Evolutionary conservation across 2,113 vertebrate genomes (phyloP), one percentile per base, ranked within the genome.

Genomic region (Neofelis nebulosa): DNA sequence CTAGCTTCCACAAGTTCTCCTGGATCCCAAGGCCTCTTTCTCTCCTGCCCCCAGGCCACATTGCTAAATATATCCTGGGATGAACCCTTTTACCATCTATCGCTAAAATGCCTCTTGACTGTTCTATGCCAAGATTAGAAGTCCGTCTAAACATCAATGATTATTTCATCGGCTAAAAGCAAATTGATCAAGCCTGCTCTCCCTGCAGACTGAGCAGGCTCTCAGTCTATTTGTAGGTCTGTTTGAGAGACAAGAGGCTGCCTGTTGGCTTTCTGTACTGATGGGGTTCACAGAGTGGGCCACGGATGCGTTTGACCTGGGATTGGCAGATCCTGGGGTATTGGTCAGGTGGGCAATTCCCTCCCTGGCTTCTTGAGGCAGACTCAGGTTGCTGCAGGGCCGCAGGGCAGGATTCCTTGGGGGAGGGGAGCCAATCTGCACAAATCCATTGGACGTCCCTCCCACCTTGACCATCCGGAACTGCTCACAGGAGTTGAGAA

Each of bases 101-200:
- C 94, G 97, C 97, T 93, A 86, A 97, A 97, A 98, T 87, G 95
- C 73, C 89, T 98, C 91, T 73, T 83, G 89, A 94, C 94, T 93
- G 79, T 83, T 82, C 93, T 7, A 65, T n/a, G 45, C 93, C 98
- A 96, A 98, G 98, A 97, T 98, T 92, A 98, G 98, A 97, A 97
- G 94, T 91, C 96, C 4, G 71, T 86, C 96, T 95, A 89, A 97
- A 96, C 45, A 15, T 85, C 91, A 86, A 97, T 94, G 97, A 97
- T 95, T 97, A 95, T 97, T 97, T 97, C 97, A 98, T 95, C 15
- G 73, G 94, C 97, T 98, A 98, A 98, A 97, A 98, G 97, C 98
- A 97, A 98, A 98, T 97, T 96, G 98, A 98, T 97, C 97, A 97
- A 95, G 86, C 91, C 63, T 0, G 23, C 78, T 91, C 82, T 97